A percentile compares a stretch with the other conserved stretches of the same genome.
Conservation (phyloP, 2,113 vertebrate genomes). For the Prunella himalayana region DNA sequence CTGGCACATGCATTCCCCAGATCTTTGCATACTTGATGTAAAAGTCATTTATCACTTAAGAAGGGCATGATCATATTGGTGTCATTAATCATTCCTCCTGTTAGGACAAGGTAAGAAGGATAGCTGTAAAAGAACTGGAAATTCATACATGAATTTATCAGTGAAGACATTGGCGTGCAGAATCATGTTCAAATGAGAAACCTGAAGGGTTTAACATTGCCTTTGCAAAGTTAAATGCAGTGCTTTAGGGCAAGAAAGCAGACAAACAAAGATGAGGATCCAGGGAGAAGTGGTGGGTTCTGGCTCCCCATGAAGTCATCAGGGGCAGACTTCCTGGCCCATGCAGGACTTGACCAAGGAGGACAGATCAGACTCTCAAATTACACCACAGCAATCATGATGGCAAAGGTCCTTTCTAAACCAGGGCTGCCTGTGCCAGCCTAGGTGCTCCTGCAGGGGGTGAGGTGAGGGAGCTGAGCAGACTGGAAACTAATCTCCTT, state of each 20-base stretch:
- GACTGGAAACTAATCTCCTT: not conserved
- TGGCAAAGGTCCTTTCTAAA: not conserved
- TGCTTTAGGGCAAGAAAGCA: not conserved
- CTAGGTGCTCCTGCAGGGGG: not conserved
- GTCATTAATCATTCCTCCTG: not conserved
- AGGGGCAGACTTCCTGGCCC: not conserved
- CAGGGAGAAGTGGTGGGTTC: not conserved
- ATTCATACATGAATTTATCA: not conserved
- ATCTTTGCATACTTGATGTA: not conserved
- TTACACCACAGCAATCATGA: not conserved
- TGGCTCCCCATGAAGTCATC: rapidly evolving
- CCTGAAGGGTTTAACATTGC: not conserved
- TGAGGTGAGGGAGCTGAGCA: not conserved
- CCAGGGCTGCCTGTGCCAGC: not conserved
- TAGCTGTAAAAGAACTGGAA: not conserved
- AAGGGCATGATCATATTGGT: not conserved
- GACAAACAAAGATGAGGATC: not conserved
- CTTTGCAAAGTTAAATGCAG: not conserved
- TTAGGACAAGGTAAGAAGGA: not conserved
- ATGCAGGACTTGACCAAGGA: not conserved
- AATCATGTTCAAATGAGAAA: not conserved
- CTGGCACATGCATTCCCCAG: not conserved
- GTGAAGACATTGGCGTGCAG: not conserved
- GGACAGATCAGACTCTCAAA: not conserved
- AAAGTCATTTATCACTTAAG: not conserved